Evolutionary conservation across 1,140 invertebrate genomes (phyloP).

Genomic region (Zaprionus taronus): DNA sequence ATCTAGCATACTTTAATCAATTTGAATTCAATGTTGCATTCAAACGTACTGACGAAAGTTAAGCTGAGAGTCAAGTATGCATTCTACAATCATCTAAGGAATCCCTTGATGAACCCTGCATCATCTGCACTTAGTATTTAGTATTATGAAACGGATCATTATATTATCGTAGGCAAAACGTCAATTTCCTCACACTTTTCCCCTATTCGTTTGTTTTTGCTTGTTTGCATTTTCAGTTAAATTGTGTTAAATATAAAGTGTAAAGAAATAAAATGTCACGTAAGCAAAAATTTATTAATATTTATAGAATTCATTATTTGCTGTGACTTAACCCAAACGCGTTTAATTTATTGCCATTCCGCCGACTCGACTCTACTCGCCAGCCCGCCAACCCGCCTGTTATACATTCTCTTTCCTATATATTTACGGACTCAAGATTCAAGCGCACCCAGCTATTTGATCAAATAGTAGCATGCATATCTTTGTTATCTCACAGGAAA

Average conservation of each 20-base stretch:
- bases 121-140: not conserved
- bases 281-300: no score
- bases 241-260: slow-evolving; percentile 31
- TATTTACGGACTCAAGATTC: not conserved
- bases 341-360: slow-evolving; percentile 6
- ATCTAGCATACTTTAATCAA: no score
- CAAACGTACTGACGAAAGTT: no score
- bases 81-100: no score
- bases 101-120: no score
- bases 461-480: slow-evolving; percentile 8
- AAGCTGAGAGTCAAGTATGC: no score
- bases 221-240: slow-evolving; percentile 26
- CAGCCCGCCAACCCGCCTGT: not conserved
- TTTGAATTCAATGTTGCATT: no score
- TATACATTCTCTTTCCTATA: slow-evolving; percentile 19
- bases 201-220: not conserved
- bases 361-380: not conserved
- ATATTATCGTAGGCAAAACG: not conserved
- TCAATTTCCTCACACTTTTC: not conserved
- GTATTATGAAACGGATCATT: not conserved
- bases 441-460: slow-evolving; percentile 3
- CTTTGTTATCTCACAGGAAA: slow-evolving; percentile 6
- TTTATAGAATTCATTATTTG: slow-evolving; percentile 40
- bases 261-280: slow-evolving; percentile 22
- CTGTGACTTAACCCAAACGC: slow-evolving; percentile 13